Evolutionary conservation across 1,140 invertebrate genomes (phyloP).

Genomic region (Stratiolaelaps scimitus): DNA sequence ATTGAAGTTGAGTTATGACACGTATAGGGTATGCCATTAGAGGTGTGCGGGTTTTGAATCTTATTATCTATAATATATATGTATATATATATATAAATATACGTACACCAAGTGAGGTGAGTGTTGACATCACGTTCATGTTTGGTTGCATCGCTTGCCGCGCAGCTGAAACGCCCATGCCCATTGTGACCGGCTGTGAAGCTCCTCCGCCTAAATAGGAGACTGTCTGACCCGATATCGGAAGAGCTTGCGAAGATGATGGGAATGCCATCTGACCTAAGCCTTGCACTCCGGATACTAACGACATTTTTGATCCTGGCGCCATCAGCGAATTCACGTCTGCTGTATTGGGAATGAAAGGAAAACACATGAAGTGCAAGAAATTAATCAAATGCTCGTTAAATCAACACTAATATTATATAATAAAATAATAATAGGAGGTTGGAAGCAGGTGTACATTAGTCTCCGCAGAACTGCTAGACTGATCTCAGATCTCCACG

Average conservation of each 20-base stretch:
- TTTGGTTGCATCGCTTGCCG: constrained; percentile 14
- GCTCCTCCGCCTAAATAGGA: background rate
- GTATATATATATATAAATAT: background rate
- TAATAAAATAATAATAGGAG: background rate
- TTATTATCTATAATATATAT: no score
- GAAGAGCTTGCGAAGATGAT: constrained; percentile 18
- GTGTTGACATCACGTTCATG: constrained; percentile 15
- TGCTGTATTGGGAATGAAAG: background rate
- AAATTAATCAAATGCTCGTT: background rate
- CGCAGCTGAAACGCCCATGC: background rate
- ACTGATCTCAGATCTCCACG: background rate
- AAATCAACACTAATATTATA: background rate
- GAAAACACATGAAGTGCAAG: background rate
- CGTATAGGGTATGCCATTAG: background rate
- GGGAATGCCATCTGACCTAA: constrained; percentile 20
- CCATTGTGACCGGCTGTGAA: constrained; percentile 2
- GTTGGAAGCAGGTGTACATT: background rate
- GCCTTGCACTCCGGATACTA: background rate
- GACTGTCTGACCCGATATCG: background rate
- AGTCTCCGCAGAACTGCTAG: background rate
- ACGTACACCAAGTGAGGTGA: constrained; percentile 3
- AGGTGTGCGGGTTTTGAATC: background rate
- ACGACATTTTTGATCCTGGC: constrained; percentile 18
- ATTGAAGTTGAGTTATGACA: background rate
- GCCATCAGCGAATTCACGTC: constrained; percentile 17